These are phyloP conservation scores for Murina feae DNA, from an alignment of 2,113 vertebrate genomes.

Conservation along the genomic window DNA sequence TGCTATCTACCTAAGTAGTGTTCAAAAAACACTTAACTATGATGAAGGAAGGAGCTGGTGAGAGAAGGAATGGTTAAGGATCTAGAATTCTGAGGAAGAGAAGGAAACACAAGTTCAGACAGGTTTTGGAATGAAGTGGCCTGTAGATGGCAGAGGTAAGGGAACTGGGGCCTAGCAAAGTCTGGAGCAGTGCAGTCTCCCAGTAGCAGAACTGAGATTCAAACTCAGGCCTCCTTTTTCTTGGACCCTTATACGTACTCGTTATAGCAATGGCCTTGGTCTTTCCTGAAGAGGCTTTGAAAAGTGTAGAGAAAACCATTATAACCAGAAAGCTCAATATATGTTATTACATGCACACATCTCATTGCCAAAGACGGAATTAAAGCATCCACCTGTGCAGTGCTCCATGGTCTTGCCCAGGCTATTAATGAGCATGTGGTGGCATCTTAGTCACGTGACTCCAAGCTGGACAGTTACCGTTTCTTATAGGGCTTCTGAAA, in stretches of 20 bases:
- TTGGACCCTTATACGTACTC: not conserved
- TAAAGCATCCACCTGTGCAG: not conserved
- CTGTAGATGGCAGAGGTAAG: not conserved
- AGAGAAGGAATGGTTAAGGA: not conserved
- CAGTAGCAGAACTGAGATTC: not conserved
- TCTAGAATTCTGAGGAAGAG: not conserved
- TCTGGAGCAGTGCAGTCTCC: fast-evolving
- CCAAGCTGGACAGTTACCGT: not conserved
- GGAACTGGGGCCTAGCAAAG: not conserved
- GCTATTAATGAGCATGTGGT: not conserved
- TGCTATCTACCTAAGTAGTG: not conserved
- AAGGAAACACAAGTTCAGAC: not conserved
- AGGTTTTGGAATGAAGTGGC: not conserved
- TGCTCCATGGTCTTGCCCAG: not conserved
- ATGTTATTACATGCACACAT: not conserved
- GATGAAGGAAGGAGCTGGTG: not conserved
- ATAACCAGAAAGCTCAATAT: not conserved
- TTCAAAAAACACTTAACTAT: not conserved
- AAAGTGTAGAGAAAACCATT: not conserved
- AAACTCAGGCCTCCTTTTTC: not conserved
- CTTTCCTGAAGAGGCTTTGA: not conserved
- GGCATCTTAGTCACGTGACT: not conserved
- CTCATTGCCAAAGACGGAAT: not conserved
- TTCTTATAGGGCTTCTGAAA: not conserved
- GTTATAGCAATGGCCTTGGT: not conserved